Evolutionary conservation across 23 tunicate species (phyloP).

Genomic region (Oikopleura albicans): DNA sequence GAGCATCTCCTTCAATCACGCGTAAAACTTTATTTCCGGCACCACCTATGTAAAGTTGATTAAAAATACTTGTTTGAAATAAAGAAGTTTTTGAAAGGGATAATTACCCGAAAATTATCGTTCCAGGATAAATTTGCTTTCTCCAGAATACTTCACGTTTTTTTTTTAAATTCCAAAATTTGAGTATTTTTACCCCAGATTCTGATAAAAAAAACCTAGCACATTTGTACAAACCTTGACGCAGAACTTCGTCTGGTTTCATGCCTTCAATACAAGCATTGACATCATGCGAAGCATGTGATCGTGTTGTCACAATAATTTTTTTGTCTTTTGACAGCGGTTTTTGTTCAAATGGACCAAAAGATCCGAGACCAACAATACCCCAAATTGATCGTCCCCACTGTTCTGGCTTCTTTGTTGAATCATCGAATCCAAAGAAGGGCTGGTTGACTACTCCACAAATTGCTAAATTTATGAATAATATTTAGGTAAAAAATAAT

Average conservation of each 20-base stretch:
- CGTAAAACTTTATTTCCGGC: constrained; percentile 87
- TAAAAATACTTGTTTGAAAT: too few relatives aligned
- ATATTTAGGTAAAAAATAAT: too few relatives aligned
- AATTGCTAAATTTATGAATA: too few relatives aligned
- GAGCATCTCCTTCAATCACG: constrained; percentile 89
- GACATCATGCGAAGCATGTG: constrained; percentile 66
- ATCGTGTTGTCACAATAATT: constrained; percentile 60
- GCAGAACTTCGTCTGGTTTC: constrained; percentile 51
- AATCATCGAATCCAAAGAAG: constrained; percentile 60
- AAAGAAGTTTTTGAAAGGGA: too few relatives aligned
- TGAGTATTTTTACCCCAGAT: too few relatives aligned
- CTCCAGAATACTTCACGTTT: too few relatives aligned
- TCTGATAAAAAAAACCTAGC: too few relatives aligned
- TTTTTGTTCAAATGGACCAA: constrained; percentile 45
- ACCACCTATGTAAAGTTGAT: constrained; percentile 49
- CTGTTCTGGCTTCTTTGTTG: constrained; percentile 17
- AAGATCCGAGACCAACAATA: constrained; percentile 79
- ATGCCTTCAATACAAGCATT: constrained; percentile 59
- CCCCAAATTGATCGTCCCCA: constrained; percentile 94
- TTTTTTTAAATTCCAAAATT: too few relatives aligned
- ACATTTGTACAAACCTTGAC: too few relatives aligned
- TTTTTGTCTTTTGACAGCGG: constrained; percentile 44
- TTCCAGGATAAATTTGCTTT: too few relatives aligned
- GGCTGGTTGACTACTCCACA: constrained; percentile 94
- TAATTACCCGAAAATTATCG: too few relatives aligned